Evolutionary conservation across 1,140 invertebrate genomes (phyloP), one percentile per base, ranked within the genome.

Genomic region (Ptiloglossa arizonensis): DNA sequence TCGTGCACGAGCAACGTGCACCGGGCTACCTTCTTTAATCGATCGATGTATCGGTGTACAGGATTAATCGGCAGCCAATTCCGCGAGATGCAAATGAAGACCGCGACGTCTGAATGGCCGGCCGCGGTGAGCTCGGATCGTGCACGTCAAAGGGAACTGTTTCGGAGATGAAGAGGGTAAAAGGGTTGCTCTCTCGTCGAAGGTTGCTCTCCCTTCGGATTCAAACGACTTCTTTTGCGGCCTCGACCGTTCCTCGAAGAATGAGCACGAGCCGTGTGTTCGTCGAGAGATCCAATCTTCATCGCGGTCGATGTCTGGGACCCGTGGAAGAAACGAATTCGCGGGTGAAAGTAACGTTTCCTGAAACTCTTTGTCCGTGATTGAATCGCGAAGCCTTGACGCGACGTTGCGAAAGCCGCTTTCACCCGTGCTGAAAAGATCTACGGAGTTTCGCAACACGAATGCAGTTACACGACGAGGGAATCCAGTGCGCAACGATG

Each of bases 171-270:
- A 73, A 52, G 17, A 24, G 8, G 22, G 22, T n/a, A 46, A 70
- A 60, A 2, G 22, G 56, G 56, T 13, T 38, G n/a, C 8, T 22
- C 13, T 29, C 6, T 1, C 24, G 22, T 5, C 22, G 22, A 8
- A 6, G 54, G 27, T 57, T 63, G 69, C n/a, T 32, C 50, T 38
- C 22, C 13, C 32, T 35, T 44, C 27, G 38, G 41, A 56, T 52
- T 56, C 50, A 44, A n/a, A 19, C 19, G 24, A 38, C 46, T 64
- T 54, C 71, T 64, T n/a, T 74, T 67, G 72, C 62, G 62, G 50
- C 50, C 38, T 52, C 22, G 9, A 27, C 27, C 8, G 6, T 22
- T 50, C 13, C 6, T 2, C 22, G n/a, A 60, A 46, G 38, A 35
- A 46, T 29, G 8, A 1, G 46, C 2, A 32, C 38, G 29, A 13